Conservation (phyloP, 1,140 invertebrate species). For the Andricus grossulariae region DNA sequence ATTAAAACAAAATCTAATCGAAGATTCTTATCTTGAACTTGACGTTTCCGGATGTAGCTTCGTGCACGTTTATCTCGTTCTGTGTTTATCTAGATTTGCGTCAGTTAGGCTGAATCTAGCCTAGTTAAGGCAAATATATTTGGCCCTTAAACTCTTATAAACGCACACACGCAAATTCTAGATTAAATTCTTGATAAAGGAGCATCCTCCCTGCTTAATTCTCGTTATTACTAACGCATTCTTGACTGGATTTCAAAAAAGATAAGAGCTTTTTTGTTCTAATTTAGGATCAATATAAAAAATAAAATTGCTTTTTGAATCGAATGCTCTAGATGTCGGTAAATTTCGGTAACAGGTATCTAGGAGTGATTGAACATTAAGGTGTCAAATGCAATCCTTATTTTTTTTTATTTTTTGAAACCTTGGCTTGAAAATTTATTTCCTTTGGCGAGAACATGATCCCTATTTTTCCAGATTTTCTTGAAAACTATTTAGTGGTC, state of each 20-base stretch:
- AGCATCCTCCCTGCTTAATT: not conserved
- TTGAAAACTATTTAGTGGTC: too few species aligned
- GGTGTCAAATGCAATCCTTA: too few species aligned
- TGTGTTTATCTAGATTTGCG: conserved; percentile 3
- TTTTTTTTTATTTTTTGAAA: too few species aligned
- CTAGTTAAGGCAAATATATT: not conserved
- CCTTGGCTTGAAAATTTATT: too few species aligned
- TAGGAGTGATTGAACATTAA: too few species aligned
- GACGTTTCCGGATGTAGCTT: not conserved
- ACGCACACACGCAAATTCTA: not conserved
- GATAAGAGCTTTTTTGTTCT: not conserved
- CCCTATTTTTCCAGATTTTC: too few species aligned
- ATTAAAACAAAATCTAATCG: conserved; percentile 16
- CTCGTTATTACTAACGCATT: not conserved
- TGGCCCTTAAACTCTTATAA: not conserved
- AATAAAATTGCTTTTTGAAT: too few species aligned
- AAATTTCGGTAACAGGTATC: too few species aligned
- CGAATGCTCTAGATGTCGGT: too few species aligned
- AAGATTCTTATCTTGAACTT: not conserved
- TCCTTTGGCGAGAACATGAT: too few species aligned
- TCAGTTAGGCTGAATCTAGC: not conserved
- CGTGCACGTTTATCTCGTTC: not conserved
- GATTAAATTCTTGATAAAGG: not conserved
- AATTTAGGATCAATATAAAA: too few species aligned
- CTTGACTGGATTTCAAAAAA: not conserved